Evolutionary conservation across 1,140 invertebrate genomes (phyloP), one percentile per base, ranked within the genome.

Genomic region (Odontomachus brunneus): DNA sequence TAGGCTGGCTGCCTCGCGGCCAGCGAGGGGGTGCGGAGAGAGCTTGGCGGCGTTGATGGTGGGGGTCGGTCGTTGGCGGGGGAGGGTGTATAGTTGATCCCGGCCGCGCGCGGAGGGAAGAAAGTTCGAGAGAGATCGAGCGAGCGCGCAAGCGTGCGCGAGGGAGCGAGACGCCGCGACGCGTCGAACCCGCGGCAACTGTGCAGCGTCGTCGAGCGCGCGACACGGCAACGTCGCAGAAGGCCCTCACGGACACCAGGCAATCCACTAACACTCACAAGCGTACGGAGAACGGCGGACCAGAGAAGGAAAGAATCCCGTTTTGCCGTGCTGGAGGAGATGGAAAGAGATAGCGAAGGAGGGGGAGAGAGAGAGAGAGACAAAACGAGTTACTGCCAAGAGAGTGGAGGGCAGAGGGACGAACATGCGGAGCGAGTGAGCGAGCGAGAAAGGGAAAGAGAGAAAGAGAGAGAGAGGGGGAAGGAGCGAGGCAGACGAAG

Each of bases 261-360:
- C 89, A 86, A 92, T 92, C 92, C 91, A 89, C 91, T 91, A 87
- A 89, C 89, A 87, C 87, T 71, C 81, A 72, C 83, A 71, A 86
- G 87, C 67, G 76, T 69, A 82, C 89, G 88, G 91, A 91, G 91
- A 92, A 93, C 90, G 92, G 89, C 84, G 76, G 89, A 90, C 80
- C 88, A 87, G 88, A 92, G 91, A 89, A 93, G 92, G 91, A 93
- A 94, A 92, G 93, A 93, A 94, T 94, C 92, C 92, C 93, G 93
- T 94, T 93, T 92, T 88, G 90, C 89, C 85, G 87, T 85, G 86
- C 82, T 74, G 84, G 65, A 80, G 78, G 80, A 88, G 87, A 88
- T 74, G 83, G 84, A 88, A 66, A 82, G 66, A 84, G 80, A 69
- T 14, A 67, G 22, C 7, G 49, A 22, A 44, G 22, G 44, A 17